These are phyloP conservation scores for Pyrrhia umbra DNA, from an alignment of 2,888 invertebrate species.

Conservation along the genomic window DNA sequence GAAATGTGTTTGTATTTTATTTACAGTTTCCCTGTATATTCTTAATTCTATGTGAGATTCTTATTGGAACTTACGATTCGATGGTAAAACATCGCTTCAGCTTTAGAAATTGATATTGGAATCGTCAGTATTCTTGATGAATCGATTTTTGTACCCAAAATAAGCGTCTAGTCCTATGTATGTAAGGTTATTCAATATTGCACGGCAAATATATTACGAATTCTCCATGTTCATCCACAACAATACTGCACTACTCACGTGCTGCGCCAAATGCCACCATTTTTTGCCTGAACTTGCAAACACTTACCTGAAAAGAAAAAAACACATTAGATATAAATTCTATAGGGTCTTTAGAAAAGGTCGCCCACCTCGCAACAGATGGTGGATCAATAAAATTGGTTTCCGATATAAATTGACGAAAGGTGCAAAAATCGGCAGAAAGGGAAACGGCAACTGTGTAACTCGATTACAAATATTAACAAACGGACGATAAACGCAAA, in stretches of 20 bases:
- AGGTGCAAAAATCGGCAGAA: constrained; percentile 81
- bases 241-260: constrained; percentile 70
- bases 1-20: not conserved
- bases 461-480: constrained; percentile 64
- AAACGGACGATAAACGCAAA: constrained; percentile 40
- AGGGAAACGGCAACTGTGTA: constrained; percentile 80
- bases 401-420: constrained; percentile 74
- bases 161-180: not conserved
- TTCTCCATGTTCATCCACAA: constrained; percentile 54
- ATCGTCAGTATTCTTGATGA: not conserved
- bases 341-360: constrained; percentile 78
- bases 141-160: not conserved
- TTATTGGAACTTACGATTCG: constrained; percentile 12
- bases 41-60: constrained; percentile 23
- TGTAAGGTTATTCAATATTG: not conserved
- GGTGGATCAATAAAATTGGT: constrained; percentile 78
- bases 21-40: not conserved
- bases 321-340: constrained; percentile 78
- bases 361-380: constrained; percentile 79
- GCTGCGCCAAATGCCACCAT: constrained; percentile 63
- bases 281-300: constrained; percentile 71
- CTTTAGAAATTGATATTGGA: not conserved
- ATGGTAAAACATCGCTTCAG: not conserved
- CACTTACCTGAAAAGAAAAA: constrained; percentile 82
- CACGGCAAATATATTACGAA: constrained; percentile 34